Percentiles rank a stretch among this genome's conserved stretches.
These are phyloP conservation scores for Heliconius eleuchia DNA, from an alignment of 1,140 invertebrate species.

Conservation along the genomic window DNA sequence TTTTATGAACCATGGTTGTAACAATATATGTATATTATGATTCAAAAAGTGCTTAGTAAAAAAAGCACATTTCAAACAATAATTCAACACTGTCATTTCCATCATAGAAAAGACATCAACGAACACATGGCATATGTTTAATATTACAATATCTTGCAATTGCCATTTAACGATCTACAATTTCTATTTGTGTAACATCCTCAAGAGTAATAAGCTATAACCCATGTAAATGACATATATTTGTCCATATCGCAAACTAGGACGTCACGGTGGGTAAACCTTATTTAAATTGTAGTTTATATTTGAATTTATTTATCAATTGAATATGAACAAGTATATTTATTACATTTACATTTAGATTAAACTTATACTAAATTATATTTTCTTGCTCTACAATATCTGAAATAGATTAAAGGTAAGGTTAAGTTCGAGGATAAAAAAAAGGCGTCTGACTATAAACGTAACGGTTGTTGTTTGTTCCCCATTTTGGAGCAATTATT, in stretches of 20 bases:
- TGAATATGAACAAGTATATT: not conserved
- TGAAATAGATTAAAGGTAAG: no score
- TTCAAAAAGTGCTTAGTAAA: not conserved
- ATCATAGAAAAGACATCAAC: constrained; percentile 42
- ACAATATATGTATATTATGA: not conserved
- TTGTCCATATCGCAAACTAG: constrained; percentile 36
- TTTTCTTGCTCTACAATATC: no score
- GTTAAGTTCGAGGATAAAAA: no score
- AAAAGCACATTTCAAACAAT: not conserved
- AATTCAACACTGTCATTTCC: not conserved
- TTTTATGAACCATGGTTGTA: not conserved
- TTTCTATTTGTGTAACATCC: constrained; percentile 23
- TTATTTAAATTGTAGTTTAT: not conserved
- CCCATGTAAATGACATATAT: constrained; percentile 30
- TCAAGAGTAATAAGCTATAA: constrained; percentile 22
- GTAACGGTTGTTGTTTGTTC: no score
- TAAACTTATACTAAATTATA: no score
- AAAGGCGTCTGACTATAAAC: no score
- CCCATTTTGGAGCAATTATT: no score
- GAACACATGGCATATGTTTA: not conserved
- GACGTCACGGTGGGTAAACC: constrained; percentile 44
- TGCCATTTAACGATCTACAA: not conserved
- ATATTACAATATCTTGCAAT: not conserved
- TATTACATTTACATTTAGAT: no score
- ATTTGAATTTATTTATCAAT: not conserved